phyloP scores from a whole-genome alignment of 2,113 vertebrate genomes.

The Chunga burmeisteri region DNA sequence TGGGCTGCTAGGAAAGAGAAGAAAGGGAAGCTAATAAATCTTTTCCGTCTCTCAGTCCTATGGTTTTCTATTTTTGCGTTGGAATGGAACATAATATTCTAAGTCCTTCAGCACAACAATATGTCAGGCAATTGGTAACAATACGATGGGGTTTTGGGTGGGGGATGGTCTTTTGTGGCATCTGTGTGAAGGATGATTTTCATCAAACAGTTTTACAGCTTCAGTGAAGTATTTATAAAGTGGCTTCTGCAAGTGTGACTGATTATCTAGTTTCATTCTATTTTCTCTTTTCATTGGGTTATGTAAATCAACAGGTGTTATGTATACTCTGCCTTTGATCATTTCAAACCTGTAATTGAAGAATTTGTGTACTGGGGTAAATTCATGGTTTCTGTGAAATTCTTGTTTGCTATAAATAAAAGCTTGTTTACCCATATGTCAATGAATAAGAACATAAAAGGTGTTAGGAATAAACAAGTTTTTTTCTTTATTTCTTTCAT shows the following conservation, averaged over 20 bases:
- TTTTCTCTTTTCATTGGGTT: constrained; percentile 28
- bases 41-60: neutral
- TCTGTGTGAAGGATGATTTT: constrained; percentile 36
- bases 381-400: constrained; percentile 1
- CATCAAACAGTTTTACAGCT: constrained; percentile 8
- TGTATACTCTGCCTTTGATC: neutral
- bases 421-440: neutral
- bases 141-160: neutral
- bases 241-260: constrained; percentile 25
- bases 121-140: constrained; percentile 30
- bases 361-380: neutral
- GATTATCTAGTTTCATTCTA: neutral
- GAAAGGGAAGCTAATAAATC: constrained; percentile 46
- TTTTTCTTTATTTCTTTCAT: neutral
- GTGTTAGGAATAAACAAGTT: neutral
- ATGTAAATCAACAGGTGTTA: neutral
- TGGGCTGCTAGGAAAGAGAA: constrained; percentile 17
- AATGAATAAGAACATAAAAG: constrained; percentile 22
- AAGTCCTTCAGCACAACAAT: neutral
- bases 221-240: constrained; percentile 24
- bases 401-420: constrained; percentile 27
- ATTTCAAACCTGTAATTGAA: neutral
- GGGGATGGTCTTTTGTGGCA: neutral
- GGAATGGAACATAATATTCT: constrained; percentile 47
- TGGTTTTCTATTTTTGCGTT: constrained; percentile 55